Base-by-base conservation (phyloP, 2,113 vertebrate genomes). In the Barnardius zonarius region DNA sequence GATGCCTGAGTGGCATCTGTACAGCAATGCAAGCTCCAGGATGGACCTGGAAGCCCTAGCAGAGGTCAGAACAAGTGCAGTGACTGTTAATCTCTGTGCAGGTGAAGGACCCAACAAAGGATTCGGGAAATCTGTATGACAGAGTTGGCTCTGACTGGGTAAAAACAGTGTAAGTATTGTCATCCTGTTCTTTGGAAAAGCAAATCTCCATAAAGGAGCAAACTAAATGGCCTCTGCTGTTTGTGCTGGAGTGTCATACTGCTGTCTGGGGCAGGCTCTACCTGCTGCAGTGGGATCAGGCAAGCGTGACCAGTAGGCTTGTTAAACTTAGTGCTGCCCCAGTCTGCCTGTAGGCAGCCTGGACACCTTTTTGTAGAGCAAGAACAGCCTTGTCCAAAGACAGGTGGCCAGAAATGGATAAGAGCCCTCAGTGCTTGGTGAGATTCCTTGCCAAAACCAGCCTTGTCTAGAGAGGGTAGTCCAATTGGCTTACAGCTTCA, bases 151-250 rank as follows among this genome's bases (percentile, higher is more conserved):
- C 59, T 31, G 95, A 96, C 77, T 98, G 98, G 98, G 88, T 98
- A n/a, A 57, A 52, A 20, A 59, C 92, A 73, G 78, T 98, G 99
- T 99, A 98, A 98, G 99, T 98, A 72, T 84, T 84, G 31, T 76
- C 13, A 24, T 74, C 17, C 28, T 24, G 41, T 75, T 84, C 11
- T 79, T 64, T 46, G 17, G 62, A 52, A 87, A 86, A 52, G 73
- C 17, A 78, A 5, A 41, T 83, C 3, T 75, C 70, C 20, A 2
- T 49, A 66, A 66, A 81, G 43, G 39, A 87, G 37, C 33, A 68
- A 54, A 79, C 25, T 41, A 17, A 79, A 44, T 15, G 23, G 55
- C 55, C 82, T 86, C 43, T 78, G 51, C 25, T 92, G 9, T 72
- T 62, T 62, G n/a, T 68, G 28, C 41, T 92, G 61, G 54, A 69